These are phyloP conservation scores for Solenopsis fugax DNA, from an alignment of 1,140 invertebrate genomes.

Conservation along the genomic window DNA sequence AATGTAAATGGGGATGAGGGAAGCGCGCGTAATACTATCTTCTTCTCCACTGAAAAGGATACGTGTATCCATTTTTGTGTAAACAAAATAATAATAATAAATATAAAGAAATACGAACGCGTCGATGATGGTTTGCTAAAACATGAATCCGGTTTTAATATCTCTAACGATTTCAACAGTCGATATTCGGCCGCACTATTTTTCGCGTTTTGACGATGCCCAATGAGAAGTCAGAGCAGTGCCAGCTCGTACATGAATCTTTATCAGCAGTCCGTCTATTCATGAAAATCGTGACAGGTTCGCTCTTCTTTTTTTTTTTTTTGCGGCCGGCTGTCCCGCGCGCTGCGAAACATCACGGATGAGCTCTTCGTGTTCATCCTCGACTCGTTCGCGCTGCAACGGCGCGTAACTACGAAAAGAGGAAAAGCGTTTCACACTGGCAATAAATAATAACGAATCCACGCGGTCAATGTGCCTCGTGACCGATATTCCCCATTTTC, in stretches of 20 bases:
- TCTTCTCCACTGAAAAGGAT: not conserved
- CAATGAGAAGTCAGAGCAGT: conserved; percentile 67
- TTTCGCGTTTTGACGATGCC: conserved; percentile 43
- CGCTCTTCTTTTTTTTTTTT: conserved; percentile 63
- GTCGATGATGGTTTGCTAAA: not conserved
- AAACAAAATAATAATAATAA: not conserved
- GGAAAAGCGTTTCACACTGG: conserved; percentile 69
- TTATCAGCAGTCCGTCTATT: conserved; percentile 68
- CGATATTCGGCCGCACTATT: conserved; percentile 37
- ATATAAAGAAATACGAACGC: not conserved
- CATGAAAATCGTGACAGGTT: conserved; percentile 72
- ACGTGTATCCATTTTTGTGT: not conserved
- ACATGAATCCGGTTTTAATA: conserved; percentile 28
- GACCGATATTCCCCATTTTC: conserved; percentile 58
- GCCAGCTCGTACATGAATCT: conserved; percentile 67
- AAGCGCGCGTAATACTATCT: no score
- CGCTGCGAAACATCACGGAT: conserved; percentile 72
- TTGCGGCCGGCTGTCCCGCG: conserved; percentile 19
- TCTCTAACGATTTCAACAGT: conserved; percentile 32
- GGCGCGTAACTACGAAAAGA: conserved; percentile 67
- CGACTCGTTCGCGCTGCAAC: conserved; percentile 69
- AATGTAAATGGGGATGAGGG: no score
- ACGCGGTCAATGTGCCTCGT: conserved; percentile 56
- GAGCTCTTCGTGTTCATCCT: conserved; percentile 72
- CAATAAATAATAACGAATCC: conserved; percentile 77